Evolutionary conservation across 2,797 vertebrate genomes (phyloP).

Genomic region (Microchirus variegatus): DNA sequence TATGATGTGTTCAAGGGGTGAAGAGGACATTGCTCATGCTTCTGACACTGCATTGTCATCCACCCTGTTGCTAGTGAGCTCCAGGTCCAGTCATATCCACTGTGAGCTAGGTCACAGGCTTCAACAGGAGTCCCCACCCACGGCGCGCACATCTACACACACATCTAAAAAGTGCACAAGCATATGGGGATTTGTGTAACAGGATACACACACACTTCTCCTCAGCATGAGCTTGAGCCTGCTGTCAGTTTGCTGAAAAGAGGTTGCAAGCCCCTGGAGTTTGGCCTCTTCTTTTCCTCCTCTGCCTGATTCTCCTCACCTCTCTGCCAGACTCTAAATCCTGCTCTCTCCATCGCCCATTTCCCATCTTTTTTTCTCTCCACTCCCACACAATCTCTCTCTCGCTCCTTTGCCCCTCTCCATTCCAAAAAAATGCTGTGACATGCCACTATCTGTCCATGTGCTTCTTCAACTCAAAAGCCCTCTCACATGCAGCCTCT

Average conservation of each 20-base stretch:
- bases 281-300: slow-evolving; percentile 45
- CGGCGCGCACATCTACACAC: slow-evolving; percentile 8
- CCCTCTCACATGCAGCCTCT: slow-evolving; percentile 28
- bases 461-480: slow-evolving; percentile 17
- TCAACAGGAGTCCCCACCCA: slow-evolving; percentile 5
- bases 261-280: slow-evolving; percentile 51
- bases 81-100: slow-evolving; percentile 23
- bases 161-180: slow-evolving; percentile 33
- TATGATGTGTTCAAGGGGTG: slow-evolving; percentile 43
- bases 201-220: slow-evolving; percentile 49
- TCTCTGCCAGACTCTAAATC: slow-evolving; percentile 19
- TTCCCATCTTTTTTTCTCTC: slow-evolving; percentile 1
- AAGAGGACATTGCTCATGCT: slow-evolving; percentile 35
- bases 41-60: slow-evolving; percentile 54
- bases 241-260: slow-evolving; percentile 65
- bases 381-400: slow-evolving; percentile 13
- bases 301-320: slow-evolving; percentile 39
- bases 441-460: slow-evolving; percentile 26
- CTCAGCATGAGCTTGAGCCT: slow-evolving; percentile 46
- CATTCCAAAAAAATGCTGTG: slow-evolving; percentile 16
- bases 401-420: background rate
- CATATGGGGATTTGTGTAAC: slow-evolving; percentile 56
- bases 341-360: background rate
- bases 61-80: slow-evolving; percentile 26
- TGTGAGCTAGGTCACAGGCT: slow-evolving; percentile 33